Base-by-base conservation (phyloP, 2,797 vertebrate genomes). In the Bradypodion pumilum region DNA sequence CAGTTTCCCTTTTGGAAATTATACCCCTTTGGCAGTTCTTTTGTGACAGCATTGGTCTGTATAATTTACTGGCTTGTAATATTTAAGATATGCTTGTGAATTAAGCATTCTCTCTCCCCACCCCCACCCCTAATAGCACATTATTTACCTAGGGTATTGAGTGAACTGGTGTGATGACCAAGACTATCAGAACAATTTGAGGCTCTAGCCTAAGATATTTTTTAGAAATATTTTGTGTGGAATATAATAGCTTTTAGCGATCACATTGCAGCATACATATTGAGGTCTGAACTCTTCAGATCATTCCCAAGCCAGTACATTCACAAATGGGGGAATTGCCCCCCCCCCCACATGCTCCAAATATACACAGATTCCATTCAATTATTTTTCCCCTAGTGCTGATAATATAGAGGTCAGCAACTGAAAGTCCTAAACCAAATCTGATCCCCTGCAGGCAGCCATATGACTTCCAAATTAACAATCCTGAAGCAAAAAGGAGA, bases 41-140 rank as follows among this genome's bases (percentile, higher is more conserved):
- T 27, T 21, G 66, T 37, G 80, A 52, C 13, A 44, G 1, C 7
- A 1, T 60, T 40, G 6, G 3, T 37, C 1, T 1, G 3, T 83
- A n/a, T 62, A 70, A 42, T 79, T 80, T 85, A 72, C 72, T 82
- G 62, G 79, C 70, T 27, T 86, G 60, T 85, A 63, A 73, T 75
- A 37, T 46, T 85, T 84, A 75, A 0, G 2, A 69, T 82, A 2
- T 0, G 75, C 85, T 87, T 74, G 73, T 62, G 85, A 49, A 66
- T 88, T 83, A 80, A 79, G 29, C 1, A 8, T 62, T 76, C n/a
- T n/a, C n/a, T n/a, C n/a, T n/a, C n/a, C n/a, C n/a, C n/a, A n/a
- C n/a, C n/a, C n/a, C n/a, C n/a, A n/a, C n/a, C n/a, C 2, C 52
- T 79, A 40, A 77, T 80, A 25, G 1, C 32, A 49, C 74, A 78